phyloP scores from a whole-genome alignment of 2,113 vertebrate genomes.

The Oreochromis aureus region DNA sequence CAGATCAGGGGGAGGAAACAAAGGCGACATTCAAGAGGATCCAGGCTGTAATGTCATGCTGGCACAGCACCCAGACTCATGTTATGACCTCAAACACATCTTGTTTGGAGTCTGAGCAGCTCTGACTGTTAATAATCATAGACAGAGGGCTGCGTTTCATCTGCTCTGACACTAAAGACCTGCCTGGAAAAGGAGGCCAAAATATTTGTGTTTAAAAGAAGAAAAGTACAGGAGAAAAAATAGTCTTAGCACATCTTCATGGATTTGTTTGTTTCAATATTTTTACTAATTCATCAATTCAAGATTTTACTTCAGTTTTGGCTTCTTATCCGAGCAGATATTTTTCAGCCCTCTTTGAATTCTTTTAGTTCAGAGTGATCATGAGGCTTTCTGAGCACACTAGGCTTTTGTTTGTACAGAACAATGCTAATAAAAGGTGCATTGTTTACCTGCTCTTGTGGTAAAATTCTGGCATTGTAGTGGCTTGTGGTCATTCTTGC shows the following conservation, averaged over 20 bases:
- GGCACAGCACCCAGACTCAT: slow-evolving; percentile 8
- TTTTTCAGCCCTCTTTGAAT: not conserved
- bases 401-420: not conserved
- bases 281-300: not conserved
- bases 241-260: not conserved
- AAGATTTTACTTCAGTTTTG: not conserved
- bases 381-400: not conserved
- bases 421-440: not conserved
- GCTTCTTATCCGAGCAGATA: not conserved
- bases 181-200: not conserved
- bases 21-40: slow-evolving; percentile 28
- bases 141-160: not conserved
- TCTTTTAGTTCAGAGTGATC: not conserved
- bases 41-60: not conserved
- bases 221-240: not conserved
- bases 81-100: slow-evolving; percentile 30
- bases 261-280: not conserved
- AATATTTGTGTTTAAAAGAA: not conserved
- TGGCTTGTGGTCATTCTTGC: not conserved
- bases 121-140: not conserved
- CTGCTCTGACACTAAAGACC: not conserved
- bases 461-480: not conserved
- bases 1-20: slow-evolving; percentile 19
- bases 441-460: slow-evolving; percentile 39
- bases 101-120: slow-evolving; percentile 4